These are phyloP conservation scores for Drosophila rufa DNA, from an alignment of 1,140 invertebrate genomes.

Conservation along the genomic window DNA sequence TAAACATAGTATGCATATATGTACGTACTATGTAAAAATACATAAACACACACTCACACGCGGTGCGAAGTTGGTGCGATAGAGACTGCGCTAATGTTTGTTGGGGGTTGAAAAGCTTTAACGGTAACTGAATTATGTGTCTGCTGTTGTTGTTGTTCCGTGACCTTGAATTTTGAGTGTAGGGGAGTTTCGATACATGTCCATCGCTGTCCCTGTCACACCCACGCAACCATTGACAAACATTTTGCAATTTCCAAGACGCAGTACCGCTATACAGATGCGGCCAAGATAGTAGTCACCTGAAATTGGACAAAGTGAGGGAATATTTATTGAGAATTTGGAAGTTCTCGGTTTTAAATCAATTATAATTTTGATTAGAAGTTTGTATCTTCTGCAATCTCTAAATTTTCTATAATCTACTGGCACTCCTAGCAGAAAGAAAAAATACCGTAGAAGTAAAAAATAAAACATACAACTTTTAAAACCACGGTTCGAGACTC, in stretches of 20 bases:
- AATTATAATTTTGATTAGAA: not conserved
- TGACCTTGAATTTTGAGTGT: conserved; percentile 57
- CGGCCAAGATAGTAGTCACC: not conserved
- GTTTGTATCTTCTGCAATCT: not conserved
- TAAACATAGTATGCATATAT: not conserved
- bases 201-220: conserved; percentile 22
- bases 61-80: conserved; percentile 22
- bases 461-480: no score
- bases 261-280: conserved; percentile 36
- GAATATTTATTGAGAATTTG: no score
- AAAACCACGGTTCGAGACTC: no score
- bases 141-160: conserved; percentile 35
- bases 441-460: no score
- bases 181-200: conserved; percentile 40
- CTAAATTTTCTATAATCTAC: no score
- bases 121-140: conserved; percentile 53
- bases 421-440: no score
- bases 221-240: conserved; percentile 27
- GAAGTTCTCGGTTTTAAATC: not conserved
- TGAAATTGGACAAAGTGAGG: not conserved
- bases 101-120: conserved; percentile 55
- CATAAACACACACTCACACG: conserved; percentile 2
- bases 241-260: conserved; percentile 37
- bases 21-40: conserved; percentile 1
- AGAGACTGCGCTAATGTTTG: conserved; percentile 37